Conservation (phyloP, 2,113 vertebrate species). For the Ailurus styani region DNA sequence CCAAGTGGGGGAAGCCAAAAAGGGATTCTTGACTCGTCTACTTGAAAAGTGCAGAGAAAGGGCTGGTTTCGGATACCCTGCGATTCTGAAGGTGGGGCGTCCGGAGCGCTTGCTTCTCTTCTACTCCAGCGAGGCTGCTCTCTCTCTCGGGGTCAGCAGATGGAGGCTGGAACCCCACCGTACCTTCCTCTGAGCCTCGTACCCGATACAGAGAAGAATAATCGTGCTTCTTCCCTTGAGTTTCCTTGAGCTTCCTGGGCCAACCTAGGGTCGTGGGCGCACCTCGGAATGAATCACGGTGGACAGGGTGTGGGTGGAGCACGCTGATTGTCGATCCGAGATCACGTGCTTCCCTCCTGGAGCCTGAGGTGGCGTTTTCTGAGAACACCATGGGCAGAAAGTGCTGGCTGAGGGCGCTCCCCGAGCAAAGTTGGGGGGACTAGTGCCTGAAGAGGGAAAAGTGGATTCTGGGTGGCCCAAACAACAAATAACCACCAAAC, state of each 20-base stretch:
- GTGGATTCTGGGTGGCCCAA: background rate
- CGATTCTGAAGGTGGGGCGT: background rate
- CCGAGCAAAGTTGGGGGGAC: background rate
- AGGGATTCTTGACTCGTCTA: background rate
- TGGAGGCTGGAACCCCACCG: background rate
- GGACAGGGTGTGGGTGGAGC: too few relatives aligned
- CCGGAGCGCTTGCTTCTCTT: background rate
- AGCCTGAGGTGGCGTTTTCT: accelerated
- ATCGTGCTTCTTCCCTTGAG: background rate
- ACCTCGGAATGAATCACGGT: background rate
- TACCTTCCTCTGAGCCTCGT: background rate
- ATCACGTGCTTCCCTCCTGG: background rate
- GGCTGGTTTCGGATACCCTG: background rate
- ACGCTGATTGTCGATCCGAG: background rate
- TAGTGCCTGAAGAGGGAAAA: background rate
- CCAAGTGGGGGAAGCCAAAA: background rate
- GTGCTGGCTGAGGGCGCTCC: too few relatives aligned
- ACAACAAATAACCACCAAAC: background rate
- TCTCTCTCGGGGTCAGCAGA: background rate
- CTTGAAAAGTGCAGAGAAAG: background rate
- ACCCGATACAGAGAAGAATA: background rate
- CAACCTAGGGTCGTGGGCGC: background rate
- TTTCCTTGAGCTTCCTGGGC: background rate
- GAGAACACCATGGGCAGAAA: background rate
- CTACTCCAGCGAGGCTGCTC: background rate